Base-by-base conservation (phyloP, 2,113 vertebrate genomes). In the Barbus barbus region DNA sequence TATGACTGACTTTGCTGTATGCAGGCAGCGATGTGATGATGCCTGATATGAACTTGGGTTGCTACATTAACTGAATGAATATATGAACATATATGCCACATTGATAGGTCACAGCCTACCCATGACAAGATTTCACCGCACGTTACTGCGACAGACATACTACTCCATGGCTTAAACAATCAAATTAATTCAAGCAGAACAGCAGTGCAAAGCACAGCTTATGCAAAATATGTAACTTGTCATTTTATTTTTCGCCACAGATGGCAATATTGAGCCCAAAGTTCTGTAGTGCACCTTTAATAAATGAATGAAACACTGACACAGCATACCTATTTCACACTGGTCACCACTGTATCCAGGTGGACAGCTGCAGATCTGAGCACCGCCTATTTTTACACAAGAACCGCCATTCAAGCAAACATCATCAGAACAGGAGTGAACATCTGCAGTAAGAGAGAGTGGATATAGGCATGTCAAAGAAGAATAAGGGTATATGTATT, bases 381-480 rank as follows among this genome's bases (percentile, higher is more conserved):
- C 91, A 3, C 90, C 93, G 6, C 95, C 95, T 2, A 90, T 95
- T 7, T 94, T 94, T 72, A 94, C 95, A 88, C 98, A 99, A 82
- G 96, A 95, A 24, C 97, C 98, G 84, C 96, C 96, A 73, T 97
- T 96, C 67, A 95, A 91, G 91, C 98, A 99, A 4, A 95, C 92
- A 86, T 95, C 95, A 5, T 91, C 94, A 86, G 93, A 92, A 91
- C 97, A 99, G 0, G 90, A 93, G 90, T 97, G 90, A 82, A 95
- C 83, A 82, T 91, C 97, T 99, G 90, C 86, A 86, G 82, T 12
- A 82, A 69, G 65, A 90, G 82, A 77, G 63, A 26, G 73, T 78
- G 48, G 2, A 61, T 71, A 65, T 33, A 80, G 46, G 7, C 16
- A 65, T 58, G 61, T 72, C 2, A 38, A 20, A 46, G 2, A 28